Base-by-base conservation (phyloP, 30 jellyfish, hydroid and myxozoan genomes). In the Hydractinia echinata region DNA sequence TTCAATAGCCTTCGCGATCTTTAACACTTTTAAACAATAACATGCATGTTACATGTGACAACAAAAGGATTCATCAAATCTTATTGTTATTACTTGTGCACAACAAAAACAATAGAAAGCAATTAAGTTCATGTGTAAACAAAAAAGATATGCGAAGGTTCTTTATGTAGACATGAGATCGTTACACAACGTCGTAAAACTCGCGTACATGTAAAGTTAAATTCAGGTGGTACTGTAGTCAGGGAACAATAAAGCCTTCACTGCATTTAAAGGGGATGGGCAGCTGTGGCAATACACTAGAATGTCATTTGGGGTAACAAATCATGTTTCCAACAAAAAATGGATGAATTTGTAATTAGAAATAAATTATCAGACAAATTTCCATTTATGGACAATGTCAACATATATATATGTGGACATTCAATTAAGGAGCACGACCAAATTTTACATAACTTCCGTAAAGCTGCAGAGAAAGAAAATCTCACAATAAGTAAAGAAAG, bases 371-470 rank as follows among this genome's bases (percentile, higher is more conserved):
- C 61, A 68, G 90, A 67, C n/a, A 79, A 81, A 19, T 85, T 78
- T 73, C 77, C 94, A 30, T 87, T 81, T 72, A 10, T 82, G 13
- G 88, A 87, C 56, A 77, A 82, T 61, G 48, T n/a, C n/a, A n/a
- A n/a, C n/a, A n/a, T 82, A 10, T 82, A 94, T 9, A 49, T 87
- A 14, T 82, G 89, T 68, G 96, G 89, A n/a, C 54, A 55, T 55
- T 53, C 70, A 55, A 10, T 10, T 11, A 80, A 73, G 51, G 89
- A 82, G 51, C 96, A 87, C 77, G 77, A 73, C 50, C 4, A 67
- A 15, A 83, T 77, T 71, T 81, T 82, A 53, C 78, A 55, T 49
- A 83, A 76, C 66, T 83, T 88, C 79, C 84, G 67, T 55, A 83
- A 60, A 7, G 96, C 84, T 18, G 95, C 89, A 19, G 88, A 83